Evolutionary conservation across 2,797 vertebrate species (phyloP), one percentile per base, ranked within the genome.

Genomic region (Typhlichthys subterraneus): DNA sequence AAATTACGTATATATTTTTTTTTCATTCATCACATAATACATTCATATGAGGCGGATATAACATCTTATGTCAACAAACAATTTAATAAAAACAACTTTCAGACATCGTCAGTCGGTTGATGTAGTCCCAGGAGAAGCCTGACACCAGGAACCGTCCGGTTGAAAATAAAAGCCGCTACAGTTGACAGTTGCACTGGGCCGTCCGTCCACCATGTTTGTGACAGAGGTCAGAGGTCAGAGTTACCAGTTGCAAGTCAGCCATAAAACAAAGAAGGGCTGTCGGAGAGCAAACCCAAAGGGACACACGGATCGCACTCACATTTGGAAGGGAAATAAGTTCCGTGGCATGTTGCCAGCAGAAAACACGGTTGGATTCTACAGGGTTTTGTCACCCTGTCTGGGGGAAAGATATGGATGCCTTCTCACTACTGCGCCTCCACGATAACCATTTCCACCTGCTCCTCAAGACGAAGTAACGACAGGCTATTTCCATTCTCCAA

Each of bases 291-390:
- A 62, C 66, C 59, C 38, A 13, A 19, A 50, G 75, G 77, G 63
- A 47, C 17, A 58, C 48, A 47, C 45, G 56, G 58, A 59, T 63
- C 68, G 78, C 68, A 67, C 72, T 58, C 61, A 67, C 65, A 88
- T 90, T 87, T 87, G 83, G 75, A 89, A 88, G 79, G 77, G 68
- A 88, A 90, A 90, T 87, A 83, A 89, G 84, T 76, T 79, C 62
- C 0, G 73, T 70, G 65, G 52, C 38, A 58, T 49, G 67, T 69
- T 78, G 80, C 68, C 68, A 57, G 66, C 59, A 73, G 73, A 45
- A 73, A 81, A 75, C 58, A 70, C 12, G n/a, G 68, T 76, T 71
- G 65, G 72, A 68, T 77, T 74, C 74, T 74, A 72, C 79, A 74
- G 59, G 67, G 31, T 70, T 77, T 69, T 80, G 71, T 65, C 70